These are phyloP conservation scores for Chauna torquata DNA, from an alignment of 2,113 vertebrate genomes.

Conservation along the genomic window DNA sequence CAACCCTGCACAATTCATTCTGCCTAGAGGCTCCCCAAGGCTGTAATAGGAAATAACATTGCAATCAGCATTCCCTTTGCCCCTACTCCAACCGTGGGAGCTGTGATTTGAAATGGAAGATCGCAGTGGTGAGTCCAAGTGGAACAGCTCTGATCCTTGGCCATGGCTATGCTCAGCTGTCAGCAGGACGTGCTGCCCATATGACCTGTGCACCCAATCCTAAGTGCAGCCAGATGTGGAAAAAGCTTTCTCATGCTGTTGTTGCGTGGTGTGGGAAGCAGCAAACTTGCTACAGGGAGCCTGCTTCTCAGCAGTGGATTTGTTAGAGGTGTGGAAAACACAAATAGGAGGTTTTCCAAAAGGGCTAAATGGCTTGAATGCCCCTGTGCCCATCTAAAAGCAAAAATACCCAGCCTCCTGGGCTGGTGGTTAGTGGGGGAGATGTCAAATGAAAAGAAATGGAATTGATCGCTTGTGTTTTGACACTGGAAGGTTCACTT, in stretches of 20 bases:
- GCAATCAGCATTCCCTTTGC: background rate
- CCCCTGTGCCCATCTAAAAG: background rate
- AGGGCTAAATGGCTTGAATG: background rate
- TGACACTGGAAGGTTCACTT: background rate
- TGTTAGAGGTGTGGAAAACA: background rate
- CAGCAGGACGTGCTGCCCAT: background rate
- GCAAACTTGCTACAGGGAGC: background rate
- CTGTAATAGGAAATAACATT: background rate
- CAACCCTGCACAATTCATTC: constrained; percentile 16
- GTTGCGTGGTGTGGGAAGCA: background rate
- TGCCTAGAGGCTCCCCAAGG: background rate
- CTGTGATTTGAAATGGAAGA: background rate
- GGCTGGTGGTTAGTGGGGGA: background rate
- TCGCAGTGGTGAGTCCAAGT: background rate
- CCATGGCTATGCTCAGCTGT: background rate
- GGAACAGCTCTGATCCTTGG: background rate
- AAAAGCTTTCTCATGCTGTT: background rate
- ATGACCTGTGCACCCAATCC: background rate
- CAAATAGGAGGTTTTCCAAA: background rate
- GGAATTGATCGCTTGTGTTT: background rate
- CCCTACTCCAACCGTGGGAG: background rate
- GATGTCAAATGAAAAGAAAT: background rate
- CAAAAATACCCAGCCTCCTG: background rate
- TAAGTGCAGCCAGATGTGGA: background rate
- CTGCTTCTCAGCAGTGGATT: background rate